Conservation (phyloP, 2,888 invertebrate species). For the Imbricaverruca yamaguchii region DNA sequence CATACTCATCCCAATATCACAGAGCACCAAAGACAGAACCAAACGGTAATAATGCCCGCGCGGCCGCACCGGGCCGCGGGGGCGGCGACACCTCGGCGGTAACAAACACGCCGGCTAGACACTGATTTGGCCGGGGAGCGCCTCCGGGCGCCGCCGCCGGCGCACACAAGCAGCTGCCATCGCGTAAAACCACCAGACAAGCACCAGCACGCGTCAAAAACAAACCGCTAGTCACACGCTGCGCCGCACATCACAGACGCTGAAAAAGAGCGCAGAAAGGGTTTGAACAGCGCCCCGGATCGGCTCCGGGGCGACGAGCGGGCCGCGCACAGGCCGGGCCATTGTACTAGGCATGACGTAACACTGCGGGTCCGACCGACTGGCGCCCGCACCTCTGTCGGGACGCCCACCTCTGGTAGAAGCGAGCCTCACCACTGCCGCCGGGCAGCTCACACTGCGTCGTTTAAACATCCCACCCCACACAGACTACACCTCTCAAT, state of each 20-base stretch:
- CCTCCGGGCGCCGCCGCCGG: not conserved
- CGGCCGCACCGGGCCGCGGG: not conserved
- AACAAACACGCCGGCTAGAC: no score
- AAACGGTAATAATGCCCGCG: not conserved
- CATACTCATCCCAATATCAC: not conserved
- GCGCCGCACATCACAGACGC: not conserved
- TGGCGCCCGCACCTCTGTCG: no score
- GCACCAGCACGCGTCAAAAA: not conserved
- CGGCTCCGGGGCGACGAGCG: no score
- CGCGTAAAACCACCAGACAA: not conserved
- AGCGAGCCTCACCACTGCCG: no score
- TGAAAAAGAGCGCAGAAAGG: not conserved
- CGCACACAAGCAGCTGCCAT: not conserved
- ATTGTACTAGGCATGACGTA: constrained; percentile 11
- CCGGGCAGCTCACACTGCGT: no score
- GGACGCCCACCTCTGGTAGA: no score
- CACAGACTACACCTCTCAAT: no score
- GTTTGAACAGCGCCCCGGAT: no score
- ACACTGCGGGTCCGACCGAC: not conserved
- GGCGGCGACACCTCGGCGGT: no score
- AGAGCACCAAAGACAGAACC: constrained; percentile 8
- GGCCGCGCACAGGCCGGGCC: not conserved
- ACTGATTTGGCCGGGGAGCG: no score
- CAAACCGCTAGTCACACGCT: not conserved
- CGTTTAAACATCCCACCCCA: no score